Base-by-base conservation (phyloP, 1,140 invertebrate species). In the Zaprionus taronus region DNA sequence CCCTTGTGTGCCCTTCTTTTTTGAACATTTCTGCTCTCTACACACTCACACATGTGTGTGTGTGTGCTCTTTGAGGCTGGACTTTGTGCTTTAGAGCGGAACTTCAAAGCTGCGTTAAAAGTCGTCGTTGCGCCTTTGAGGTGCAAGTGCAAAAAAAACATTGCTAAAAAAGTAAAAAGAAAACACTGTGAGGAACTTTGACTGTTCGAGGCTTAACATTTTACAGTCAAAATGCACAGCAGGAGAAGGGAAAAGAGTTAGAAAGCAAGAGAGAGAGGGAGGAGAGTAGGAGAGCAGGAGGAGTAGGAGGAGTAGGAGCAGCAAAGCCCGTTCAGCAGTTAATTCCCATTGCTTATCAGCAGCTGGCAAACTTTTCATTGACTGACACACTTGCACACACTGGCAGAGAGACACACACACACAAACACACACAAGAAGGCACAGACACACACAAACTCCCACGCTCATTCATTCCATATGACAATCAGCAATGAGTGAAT, bases 271-370 rank as follows among this genome's bases (percentile, higher is more conserved):
- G 22, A 5, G 24, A 24, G n/a, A 1, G 44, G 44, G 12, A 20
- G 20, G 20, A 22, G 22, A 22, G 22, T 1, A 22, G 22, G 1
- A 24, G 12, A 15, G 31, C 47, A 51, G 49, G 22, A 34, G 9
- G 2, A 22, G 22, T 2, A 22, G 22, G 1, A 24, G 47, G 12
- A 15, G 31, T 36, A 51, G 49, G 22, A 34, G 9, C 31, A 34
- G 31, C 57, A 72, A 56, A 72, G 61, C 55, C 34, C 28, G 44
- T 53, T 34, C 61, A 47, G 55, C 68, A 76, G 73, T 76, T 76
- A 76, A 76, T 73, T 73, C 70, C 64, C 75, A 36, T 70, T 79
- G 77, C 77, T 79, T 79, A 79, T 79, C 77, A 75, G 67, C 76
- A 78, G 76, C 60, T 78, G 66, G 61, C 76, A 78, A 78, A 78